Percentiles rank a stretch among this genome's conserved stretches.
Conservation (phyloP, 2,888 invertebrate genomes). For the Noctua comes region DNA sequence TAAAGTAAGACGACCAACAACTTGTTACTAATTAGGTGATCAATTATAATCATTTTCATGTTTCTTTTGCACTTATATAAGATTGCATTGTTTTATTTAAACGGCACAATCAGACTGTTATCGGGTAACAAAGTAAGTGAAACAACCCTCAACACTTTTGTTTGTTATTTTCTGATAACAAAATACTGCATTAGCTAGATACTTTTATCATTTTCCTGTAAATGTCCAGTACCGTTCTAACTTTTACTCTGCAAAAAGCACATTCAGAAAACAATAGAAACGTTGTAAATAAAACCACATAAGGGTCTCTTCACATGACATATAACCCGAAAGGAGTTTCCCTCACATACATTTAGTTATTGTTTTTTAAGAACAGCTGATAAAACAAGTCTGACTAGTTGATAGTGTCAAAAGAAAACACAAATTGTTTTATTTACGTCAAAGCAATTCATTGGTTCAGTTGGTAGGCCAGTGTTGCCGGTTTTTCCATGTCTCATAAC, state of each 20-base stretch:
- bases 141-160: background rate
- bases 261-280: constrained; percentile 2
- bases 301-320: background rate
- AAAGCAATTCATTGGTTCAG: background rate
- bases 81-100: background rate
- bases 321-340: constrained; percentile 4
- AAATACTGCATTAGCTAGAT: background rate
- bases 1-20: background rate
- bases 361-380: constrained; percentile 24
- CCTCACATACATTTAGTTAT: background rate
- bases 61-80: background rate
- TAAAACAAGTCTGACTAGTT: background rate
- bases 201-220: background rate
- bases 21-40: background rate
- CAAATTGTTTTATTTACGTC: background rate
- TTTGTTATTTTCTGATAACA: background rate
- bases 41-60: background rate
- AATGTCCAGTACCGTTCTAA: background rate
- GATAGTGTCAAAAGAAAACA: background rate
- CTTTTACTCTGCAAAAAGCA: background rate
- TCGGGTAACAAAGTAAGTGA: background rate
- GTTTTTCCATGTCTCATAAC: background rate
- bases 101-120: background rate
- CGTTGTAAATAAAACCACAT: constrained; percentile 15
- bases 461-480: background rate